phyloP scores from a whole-genome alignment of 2,797 vertebrate species.

The Chiroxiphia lanceolata region DNA sequence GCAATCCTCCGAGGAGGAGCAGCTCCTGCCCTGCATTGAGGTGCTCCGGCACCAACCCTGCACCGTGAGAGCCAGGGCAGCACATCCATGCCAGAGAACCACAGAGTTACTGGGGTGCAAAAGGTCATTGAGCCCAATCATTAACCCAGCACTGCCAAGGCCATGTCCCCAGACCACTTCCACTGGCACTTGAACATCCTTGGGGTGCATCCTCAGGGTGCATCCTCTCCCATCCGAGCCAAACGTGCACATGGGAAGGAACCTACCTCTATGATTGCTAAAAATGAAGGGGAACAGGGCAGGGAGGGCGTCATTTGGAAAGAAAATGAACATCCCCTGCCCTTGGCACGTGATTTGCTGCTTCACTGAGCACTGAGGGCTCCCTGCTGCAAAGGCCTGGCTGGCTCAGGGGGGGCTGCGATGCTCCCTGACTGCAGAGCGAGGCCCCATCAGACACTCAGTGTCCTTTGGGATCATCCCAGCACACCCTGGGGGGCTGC shows the following conservation, averaged over 20 bases:
- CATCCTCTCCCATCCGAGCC: neutral
- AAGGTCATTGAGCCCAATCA: neutral
- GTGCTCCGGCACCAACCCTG: neutral
- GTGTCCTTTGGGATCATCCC: neutral
- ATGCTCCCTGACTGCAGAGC: neutral
- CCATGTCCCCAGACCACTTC: neutral
- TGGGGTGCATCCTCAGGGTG: rapidly evolving
- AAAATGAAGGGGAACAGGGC: neutral
- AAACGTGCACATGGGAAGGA: rapidly evolving
- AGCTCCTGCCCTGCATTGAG: neutral
- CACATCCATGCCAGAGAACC: rapidly evolving
- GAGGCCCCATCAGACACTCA: rapidly evolving
- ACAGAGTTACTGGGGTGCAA: neutral
- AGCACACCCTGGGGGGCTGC: neutral
- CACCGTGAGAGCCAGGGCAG: rapidly evolving
- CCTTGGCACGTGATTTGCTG: neutral
- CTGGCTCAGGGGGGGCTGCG: rapidly evolving
- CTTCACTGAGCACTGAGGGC: rapidly evolving
- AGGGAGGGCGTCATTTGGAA: neutral
- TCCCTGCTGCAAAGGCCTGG: rapidly evolving
- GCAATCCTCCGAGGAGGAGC: neutral
- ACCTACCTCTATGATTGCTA: rapidly evolving
- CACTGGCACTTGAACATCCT: rapidly evolving
- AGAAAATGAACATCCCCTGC: neutral
- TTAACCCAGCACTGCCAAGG: neutral